A percentile compares a stretch with the other conserved stretches of the same genome.
Conservation (phyloP, 2,888 invertebrate species). For the Geotrupes spiniger region DNA sequence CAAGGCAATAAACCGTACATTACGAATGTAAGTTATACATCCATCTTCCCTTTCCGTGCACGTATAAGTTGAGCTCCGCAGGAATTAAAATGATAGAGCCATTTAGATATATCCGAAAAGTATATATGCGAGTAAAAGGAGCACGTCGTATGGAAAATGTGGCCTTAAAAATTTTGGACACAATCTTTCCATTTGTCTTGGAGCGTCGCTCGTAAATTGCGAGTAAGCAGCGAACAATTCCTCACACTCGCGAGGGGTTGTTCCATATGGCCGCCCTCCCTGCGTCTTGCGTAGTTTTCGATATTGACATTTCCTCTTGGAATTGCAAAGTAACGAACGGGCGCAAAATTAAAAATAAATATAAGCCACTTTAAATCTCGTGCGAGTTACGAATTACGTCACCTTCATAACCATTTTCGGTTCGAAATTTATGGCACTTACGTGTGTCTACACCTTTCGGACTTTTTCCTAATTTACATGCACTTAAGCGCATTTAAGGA, state of each 20-base stretch:
- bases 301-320: slow-evolving; percentile 17
- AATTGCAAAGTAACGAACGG: too few species aligned
- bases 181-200: slow-evolving; percentile 77
- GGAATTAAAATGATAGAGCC: too few species aligned
- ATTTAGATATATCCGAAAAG: too few species aligned
- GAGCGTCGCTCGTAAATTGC: slow-evolving; percentile 71
- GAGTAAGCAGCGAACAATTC: slow-evolving; percentile 60
- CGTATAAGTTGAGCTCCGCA: too few species aligned
- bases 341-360: too few species aligned
- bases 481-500: slow-evolving; percentile 22
- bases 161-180: slow-evolving; percentile 78
- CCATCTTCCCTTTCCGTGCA: too few species aligned
- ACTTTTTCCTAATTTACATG: slow-evolving; percentile 25
- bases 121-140: slow-evolving; percentile 11
- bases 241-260: slow-evolving; percentile 34
- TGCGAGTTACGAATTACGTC: not conserved
- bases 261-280: slow-evolving; percentile 18
- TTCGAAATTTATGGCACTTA: slow-evolving; percentile 16
- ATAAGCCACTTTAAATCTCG: too few species aligned
- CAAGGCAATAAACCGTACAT: too few species aligned
- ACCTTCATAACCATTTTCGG: not conserved
- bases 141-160: slow-evolving; percentile 53
- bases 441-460: slow-evolving; percentile 15
- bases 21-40: too few species aligned
- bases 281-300: slow-evolving; percentile 14